These are phyloP conservation scores for Tinea pellionella DNA, from an alignment of 2,888 invertebrate genomes.

Conservation along the genomic window DNA sequence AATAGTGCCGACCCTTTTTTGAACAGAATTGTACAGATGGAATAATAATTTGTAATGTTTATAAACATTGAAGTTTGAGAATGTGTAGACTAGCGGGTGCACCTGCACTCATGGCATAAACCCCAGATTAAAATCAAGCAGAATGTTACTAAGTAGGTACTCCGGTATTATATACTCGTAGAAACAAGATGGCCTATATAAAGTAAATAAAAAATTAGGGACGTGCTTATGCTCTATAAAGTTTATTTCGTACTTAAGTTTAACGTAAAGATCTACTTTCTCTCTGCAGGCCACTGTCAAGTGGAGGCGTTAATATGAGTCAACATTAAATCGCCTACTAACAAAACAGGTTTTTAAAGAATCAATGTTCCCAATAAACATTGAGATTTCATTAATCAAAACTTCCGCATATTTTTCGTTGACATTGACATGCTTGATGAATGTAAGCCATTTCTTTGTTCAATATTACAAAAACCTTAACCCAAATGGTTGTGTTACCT, in stretches of 20 bases:
- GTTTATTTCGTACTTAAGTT: neutral
- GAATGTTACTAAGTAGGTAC: too few species aligned
- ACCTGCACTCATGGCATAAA: too few species aligned
- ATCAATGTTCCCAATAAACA: slow-evolving; percentile 3
- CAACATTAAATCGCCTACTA: neutral
- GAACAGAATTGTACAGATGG: too few species aligned
- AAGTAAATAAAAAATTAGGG: too few species aligned
- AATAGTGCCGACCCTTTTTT: too few species aligned
- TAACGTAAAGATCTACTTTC: neutral
- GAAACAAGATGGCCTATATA: too few species aligned
- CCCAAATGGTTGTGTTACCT: neutral
- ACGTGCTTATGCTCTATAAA: too few species aligned
- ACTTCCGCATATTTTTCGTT: neutral
- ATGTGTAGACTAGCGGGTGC: too few species aligned
- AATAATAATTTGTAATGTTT: too few species aligned
- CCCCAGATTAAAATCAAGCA: too few species aligned
- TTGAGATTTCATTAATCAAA: neutral
- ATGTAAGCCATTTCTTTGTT: neutral
- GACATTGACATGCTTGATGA: neutral
- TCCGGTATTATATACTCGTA: too few species aligned
- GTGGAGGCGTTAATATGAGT: neutral
- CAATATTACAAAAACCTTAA: neutral
- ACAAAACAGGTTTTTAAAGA: neutral
- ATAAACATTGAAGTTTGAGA: too few species aligned
- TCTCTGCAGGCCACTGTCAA: neutral